A percentile compares a stretch with the other conserved stretches of the same genome.
Conservation (phyloP, 2,797 vertebrate genomes). For the Merluccius polli region DNA sequence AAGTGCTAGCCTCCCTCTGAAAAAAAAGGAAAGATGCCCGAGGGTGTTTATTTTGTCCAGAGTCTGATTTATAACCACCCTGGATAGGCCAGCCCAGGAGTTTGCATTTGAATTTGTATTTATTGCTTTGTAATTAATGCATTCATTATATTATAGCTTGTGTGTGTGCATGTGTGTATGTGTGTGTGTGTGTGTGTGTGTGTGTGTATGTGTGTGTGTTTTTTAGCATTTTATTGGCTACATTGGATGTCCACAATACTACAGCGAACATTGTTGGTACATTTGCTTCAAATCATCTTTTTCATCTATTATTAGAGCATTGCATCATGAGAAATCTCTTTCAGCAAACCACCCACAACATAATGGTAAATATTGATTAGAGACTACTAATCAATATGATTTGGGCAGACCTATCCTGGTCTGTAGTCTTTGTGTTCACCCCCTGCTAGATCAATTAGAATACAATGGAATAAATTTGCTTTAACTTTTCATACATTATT, state of each 20-base stretch:
- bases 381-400: constrained; percentile 47
- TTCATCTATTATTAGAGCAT: background rate
- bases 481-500: constrained; percentile 60
- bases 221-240: background rate
- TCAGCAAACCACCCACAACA: constrained; percentile 32
- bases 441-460: constrained; percentile 55
- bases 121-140: background rate
- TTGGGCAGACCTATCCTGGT: constrained; percentile 51
- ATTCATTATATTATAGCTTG: background rate
- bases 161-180: background rate
- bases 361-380: constrained; percentile 61
- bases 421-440: constrained; percentile 50
- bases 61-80: too few species aligned
- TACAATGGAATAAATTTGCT: constrained; percentile 53
- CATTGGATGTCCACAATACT: background rate
- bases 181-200: background rate
- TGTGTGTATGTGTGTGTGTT: background rate
- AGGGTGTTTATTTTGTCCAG: background rate
- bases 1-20: background rate
- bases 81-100: too few species aligned
- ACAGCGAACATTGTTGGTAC: background rate
- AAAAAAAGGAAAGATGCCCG: background rate
- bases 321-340: constrained; percentile 19
- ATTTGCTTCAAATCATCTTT: background rate
- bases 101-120: background rate